A percentile compares a stretch with the other conserved stretches of the same genome.
Evolutionary conservation across 1,140 invertebrate genomes (phyloP).

Genomic region (Neoseiulus cucumeris): DNA sequence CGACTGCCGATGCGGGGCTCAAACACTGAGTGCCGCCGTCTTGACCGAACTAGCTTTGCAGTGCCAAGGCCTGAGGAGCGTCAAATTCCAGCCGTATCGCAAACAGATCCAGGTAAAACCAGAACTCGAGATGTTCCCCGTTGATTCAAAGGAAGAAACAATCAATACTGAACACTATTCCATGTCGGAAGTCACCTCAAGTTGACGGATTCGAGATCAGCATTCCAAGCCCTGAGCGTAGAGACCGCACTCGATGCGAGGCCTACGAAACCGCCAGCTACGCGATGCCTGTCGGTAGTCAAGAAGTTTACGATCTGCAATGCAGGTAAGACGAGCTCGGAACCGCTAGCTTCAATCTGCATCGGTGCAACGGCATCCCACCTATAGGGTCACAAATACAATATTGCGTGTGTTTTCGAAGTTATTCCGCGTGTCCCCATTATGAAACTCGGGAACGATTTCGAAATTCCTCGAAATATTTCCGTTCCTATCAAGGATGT

Average conservation of each 20-base stretch:
- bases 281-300: neutral
- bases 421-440: neutral
- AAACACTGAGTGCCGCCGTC: no score
- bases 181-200: neutral
- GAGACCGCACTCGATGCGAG: neutral
- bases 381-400: neutral
- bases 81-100: no score
- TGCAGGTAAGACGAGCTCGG: neutral
- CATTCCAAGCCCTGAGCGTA: neutral
- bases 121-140: no score
- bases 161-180: neutral
- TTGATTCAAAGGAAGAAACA: neutral
- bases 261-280: neutral
- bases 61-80: no score
- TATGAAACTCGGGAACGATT: neutral
- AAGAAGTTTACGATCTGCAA: neutral
- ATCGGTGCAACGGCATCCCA: neutral
- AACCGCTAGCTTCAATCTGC: no score
- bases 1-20: neutral
- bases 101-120: no score
- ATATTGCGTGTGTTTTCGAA: neutral
- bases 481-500: neutral
- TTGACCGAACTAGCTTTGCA: no score
- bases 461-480: neutral
- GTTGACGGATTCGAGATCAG: neutral